A percentile compares a stretch with the other conserved stretches of the same genome.
Evolutionary conservation across 2,888 invertebrate genomes (phyloP).

Genomic region (Kryphioiulus occultus): DNA sequence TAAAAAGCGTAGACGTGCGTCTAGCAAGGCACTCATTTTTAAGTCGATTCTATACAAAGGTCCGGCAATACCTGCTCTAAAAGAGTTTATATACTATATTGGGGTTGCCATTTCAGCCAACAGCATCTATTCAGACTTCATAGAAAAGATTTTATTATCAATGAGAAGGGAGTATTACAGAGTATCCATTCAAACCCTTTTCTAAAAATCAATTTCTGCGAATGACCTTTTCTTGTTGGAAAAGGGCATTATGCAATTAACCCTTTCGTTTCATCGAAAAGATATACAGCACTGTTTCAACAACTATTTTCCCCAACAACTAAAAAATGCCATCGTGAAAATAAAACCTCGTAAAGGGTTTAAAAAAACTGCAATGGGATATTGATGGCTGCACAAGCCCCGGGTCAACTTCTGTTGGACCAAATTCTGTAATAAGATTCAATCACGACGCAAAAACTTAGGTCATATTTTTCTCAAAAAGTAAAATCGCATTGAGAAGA

Average conservation of each 20-base stretch:
- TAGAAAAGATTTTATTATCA: constrained; percentile 16
- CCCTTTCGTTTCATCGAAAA: constrained; percentile 10
- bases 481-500: background rate
- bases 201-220: constrained; percentile 3
- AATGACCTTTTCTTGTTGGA: constrained; percentile 13
- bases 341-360: background rate
- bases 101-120: constrained; percentile 5
- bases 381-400: background rate
- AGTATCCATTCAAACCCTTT: constrained; percentile 20
- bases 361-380: background rate
- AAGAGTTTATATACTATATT: constrained; percentile 18
- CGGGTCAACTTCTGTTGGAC: background rate
- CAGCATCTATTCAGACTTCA: constrained; percentile 35
- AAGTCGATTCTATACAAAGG: constrained; percentile 1
- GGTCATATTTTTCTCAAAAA: background rate
- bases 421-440: background rate
- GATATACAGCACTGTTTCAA: constrained; percentile 10
- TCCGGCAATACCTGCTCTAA: constrained; percentile 2
- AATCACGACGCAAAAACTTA: background rate
- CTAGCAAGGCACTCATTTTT: background rate
- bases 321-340: background rate
- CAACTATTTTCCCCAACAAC: background rate
- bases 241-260: constrained; percentile 23
- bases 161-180: background rate
- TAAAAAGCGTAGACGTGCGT: background rate